Conservation (phyloP, 2,888 invertebrate genomes). For the Mimumesa dahlbomi region DNA sequence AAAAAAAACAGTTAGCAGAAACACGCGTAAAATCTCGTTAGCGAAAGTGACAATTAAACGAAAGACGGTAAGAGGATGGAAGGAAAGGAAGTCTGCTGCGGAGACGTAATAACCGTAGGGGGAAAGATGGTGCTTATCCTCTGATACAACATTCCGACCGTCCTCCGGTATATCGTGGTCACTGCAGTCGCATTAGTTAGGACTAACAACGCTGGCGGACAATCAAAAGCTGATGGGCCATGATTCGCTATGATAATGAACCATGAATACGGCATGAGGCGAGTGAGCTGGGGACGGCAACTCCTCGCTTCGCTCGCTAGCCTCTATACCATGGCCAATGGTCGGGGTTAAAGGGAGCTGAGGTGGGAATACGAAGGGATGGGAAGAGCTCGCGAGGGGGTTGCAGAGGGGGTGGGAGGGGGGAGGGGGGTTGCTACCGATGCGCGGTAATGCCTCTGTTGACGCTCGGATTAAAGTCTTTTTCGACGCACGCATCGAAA, state of each 20-base stretch:
- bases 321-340: constrained; percentile 65
- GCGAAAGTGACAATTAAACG: constrained; percentile 10
- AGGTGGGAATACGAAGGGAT: constrained; percentile 62
- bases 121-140: constrained; percentile 58
- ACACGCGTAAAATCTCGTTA: neutral
- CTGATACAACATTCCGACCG: constrained; percentile 62
- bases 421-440: constrained; percentile 37
- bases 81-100: neutral
- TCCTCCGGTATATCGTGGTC: constrained; percentile 71
- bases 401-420: neutral
- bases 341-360: constrained; percentile 62
- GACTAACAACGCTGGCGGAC: constrained; percentile 80
- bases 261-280: constrained; percentile 79
- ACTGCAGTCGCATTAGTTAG: constrained; percentile 79
- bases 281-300: constrained; percentile 78
- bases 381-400: constrained; percentile 54
- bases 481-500: constrained; percentile 50
- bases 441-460: constrained; percentile 68
- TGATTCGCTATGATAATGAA: constrained; percentile 81
- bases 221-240: constrained; percentile 81
- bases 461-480: constrained; percentile 71
- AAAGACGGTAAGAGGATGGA: too few species aligned
- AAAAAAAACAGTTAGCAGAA: constrained; percentile 3
- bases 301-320: constrained; percentile 76
- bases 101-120: constrained; percentile 43